phyloP scores from a whole-genome alignment of 2,113 vertebrate genomes.

The Piprites chloris region DNA sequence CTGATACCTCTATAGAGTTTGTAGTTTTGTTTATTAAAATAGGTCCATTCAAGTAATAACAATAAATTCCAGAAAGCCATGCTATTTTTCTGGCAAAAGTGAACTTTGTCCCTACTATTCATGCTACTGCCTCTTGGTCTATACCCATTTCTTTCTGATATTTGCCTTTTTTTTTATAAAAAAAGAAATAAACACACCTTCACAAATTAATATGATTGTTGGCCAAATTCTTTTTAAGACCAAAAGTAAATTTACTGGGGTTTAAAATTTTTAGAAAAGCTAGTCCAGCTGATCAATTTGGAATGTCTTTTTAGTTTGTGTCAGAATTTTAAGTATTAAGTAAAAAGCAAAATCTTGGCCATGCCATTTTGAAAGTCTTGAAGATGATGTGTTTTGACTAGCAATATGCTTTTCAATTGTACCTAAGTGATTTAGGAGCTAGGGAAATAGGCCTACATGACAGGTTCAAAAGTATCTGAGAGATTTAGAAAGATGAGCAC shows the following conservation, averaged over 20 bases:
- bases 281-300: background rate
- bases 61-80: background rate
- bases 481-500: background rate
- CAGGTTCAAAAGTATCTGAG: background rate
- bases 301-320: background rate
- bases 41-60: background rate
- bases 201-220: background rate
- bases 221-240: background rate
- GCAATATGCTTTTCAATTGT: background rate
- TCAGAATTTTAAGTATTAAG: background rate
- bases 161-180: background rate
- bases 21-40: background rate
- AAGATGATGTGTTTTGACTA: background rate
- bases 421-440: background rate
- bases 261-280: background rate
- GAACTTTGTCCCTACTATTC: background rate
- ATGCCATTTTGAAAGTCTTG: background rate
- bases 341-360: background rate
- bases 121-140: background rate
- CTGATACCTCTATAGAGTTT: background rate
- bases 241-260: background rate
- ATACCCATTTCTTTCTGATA: background rate
- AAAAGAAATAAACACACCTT: background rate
- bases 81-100: background rate
- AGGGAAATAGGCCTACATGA: background rate